Base-by-base conservation (phyloP, 2,888 invertebrate species). In the Trissolcus brochymenae region DNA sequence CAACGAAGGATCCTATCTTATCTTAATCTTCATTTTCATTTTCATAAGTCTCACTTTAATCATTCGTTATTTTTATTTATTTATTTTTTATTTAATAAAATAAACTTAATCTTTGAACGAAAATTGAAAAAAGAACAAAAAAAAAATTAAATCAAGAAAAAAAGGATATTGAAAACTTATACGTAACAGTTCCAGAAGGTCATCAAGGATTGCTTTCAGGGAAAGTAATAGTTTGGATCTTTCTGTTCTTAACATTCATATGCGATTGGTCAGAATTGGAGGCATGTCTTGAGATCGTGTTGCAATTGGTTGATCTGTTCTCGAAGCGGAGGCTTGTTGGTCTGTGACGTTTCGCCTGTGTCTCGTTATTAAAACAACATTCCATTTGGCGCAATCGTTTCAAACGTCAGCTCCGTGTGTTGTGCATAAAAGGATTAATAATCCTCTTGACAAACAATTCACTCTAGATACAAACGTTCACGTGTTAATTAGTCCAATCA, bases 1-100 rank as follows among this genome's bases (percentile, higher is more conserved):
- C 16, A 64, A 46, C 53, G 75, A 75, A 78, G 67, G 72, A 78
- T 70, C 56, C 13, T 75, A 50, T 66, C 41, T 25, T 13, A 46
- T 56, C 53, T 61, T 57, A 49, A 35, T 57, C 25, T 25, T 16
- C 49, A 17, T 6, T 21, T 14, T 50, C 17, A 50, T 17, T 51
- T 51, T 16, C 17, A 19, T 13, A 50, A 17, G 9, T 17, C 50
- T 11, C 3, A 17, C 16, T 17, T 50, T 50, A 1, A 17, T 50
- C 50, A 17, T 17, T 50, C 16, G 13, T 50, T n/a, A n/a, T n/a
- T n/a, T n/a, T n/a, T n/a, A n/a, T n/a, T n/a, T n/a, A n/a, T n/a
- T n/a, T n/a, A n/a, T n/a, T n/a, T n/a, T n/a, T n/a, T n/a, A n/a
- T 51, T 13, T 51, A 19, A 16, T 6, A 4, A 46, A 46, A 14